A percentile compares a stretch with the other conserved stretches of the same genome.
phyloP scores from a whole-genome alignment of 2,888 invertebrate species.

The Tortrix viridana region DNA sequence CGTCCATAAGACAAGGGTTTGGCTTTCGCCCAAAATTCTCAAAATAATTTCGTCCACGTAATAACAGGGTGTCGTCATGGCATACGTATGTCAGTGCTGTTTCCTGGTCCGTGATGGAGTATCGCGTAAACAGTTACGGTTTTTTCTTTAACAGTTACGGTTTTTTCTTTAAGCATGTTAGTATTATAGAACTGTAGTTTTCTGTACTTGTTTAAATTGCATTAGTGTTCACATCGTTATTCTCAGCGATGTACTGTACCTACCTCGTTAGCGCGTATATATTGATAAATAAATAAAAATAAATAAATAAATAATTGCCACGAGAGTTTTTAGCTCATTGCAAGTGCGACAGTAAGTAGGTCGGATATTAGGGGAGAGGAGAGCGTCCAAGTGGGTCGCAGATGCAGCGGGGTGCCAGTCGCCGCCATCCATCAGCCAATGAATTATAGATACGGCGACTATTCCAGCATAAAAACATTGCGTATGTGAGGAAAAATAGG shows the following conservation, averaged over 20 bases:
- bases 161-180: too few relatives aligned
- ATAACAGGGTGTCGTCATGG: slow-evolving; percentile 24
- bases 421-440: slow-evolving; percentile 44
- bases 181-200: too few relatives aligned
- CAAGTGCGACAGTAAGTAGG: slow-evolving; percentile 65
- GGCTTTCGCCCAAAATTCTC: slow-evolving; percentile 30
- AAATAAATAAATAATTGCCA: too few relatives aligned
- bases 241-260: too few relatives aligned
- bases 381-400: slow-evolving; percentile 70
- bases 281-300: too few relatives aligned
- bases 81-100: slow-evolving; percentile 15
- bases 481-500: slow-evolving; percentile 27
- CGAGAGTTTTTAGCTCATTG: slow-evolving; percentile 44
- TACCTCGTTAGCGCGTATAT: too few relatives aligned
- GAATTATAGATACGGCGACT: slow-evolving; percentile 40
- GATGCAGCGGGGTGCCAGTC: slow-evolving; percentile 44
- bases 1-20: slow-evolving; percentile 19
- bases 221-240: too few relatives aligned
- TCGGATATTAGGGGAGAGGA: slow-evolving; percentile 77
- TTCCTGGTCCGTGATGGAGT: slow-evolving; percentile 23
- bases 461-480: slow-evolving; percentile 34
- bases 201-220: too few relatives aligned
- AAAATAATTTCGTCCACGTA: slow-evolving; percentile 30
- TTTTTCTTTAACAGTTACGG: too few relatives aligned
- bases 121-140: slow-evolving; percentile 17